Evolutionary conservation across 2,888 invertebrate species (phyloP), one percentile per base, ranked within the genome.

Genomic region (Ophion ventricosus): DNA sequence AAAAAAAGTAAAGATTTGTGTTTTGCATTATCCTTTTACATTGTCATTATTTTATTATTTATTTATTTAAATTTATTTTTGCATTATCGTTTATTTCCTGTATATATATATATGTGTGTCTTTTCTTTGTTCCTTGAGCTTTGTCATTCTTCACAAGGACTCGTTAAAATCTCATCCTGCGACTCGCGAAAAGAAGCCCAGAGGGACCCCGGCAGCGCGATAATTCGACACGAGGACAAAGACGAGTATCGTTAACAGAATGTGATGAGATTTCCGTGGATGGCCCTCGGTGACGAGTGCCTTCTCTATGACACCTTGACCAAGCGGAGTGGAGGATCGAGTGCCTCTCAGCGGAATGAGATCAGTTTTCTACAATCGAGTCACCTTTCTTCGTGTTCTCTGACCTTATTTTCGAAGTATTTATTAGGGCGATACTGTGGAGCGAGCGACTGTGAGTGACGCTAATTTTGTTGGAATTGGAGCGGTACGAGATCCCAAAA

Each of bases 171-270:
- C 49, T 67, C 67, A 67, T 49, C 49, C 20, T 26, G 43, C 25
- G 67, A 67, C 5, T 49, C 67, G 43, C 57, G 23, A 54, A 20
- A 49, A 20, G 14, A 61, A 20, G 49, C 14, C 49, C 66, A 56
- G 20, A 59, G 61, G 54, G 49, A 11, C 54, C 54, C 11, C 7
- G 0, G 49, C 49, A 25, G 72, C 61, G 80, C 72, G 70, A 76
- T 57, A 72, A 76, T 83, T 83, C 63, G 72, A 73, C 72, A 83
- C 72, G 66, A 79, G 79, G 49, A 72, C 72, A 76, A 79, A 64
- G 75, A 76, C 59, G 66, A 73, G 75, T 23, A 70, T 74, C 72
- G 61, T 83, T 76, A 80, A 80, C 49, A 49, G 54, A 61, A 25
- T 59, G 66, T 69, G 76, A 83, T 80, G 80, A 77, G 72, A 67